Evolutionary conservation across 2,797 vertebrate species (phyloP).

Genomic region (Myripristis murdjan): DNA sequence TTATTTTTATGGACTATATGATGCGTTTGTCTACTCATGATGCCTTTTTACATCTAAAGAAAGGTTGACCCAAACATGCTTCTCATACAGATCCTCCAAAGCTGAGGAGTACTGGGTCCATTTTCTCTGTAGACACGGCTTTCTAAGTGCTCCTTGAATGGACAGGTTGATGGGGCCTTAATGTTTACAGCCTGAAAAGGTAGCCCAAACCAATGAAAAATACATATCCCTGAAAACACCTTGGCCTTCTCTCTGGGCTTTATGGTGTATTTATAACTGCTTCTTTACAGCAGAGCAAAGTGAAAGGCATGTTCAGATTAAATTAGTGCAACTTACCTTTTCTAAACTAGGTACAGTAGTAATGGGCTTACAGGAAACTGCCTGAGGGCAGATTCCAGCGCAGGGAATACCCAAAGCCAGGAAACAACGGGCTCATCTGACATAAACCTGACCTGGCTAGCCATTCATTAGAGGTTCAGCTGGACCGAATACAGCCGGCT

Average conservation of each 20-base stretch:
- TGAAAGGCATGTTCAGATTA: slow-evolving; percentile 68
- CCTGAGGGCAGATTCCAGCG: slow-evolving; percentile 58
- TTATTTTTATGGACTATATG: slow-evolving; percentile 30
- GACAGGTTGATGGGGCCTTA: slow-evolving; percentile 64
- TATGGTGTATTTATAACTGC: slow-evolving; percentile 74
- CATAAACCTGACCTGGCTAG: slow-evolving; percentile 43
- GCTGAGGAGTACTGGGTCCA: slow-evolving; percentile 32
- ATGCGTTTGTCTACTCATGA: slow-evolving; percentile 17
- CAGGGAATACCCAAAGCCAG: slow-evolving; percentile 44
- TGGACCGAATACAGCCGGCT: slow-evolving; percentile 10
- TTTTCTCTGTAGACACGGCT: slow-evolving; percentile 57
- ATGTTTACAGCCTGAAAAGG: slow-evolving; percentile 67
- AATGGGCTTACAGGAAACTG: slow-evolving; percentile 47
- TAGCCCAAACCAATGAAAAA: slow-evolving; percentile 75
- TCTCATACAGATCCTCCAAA: slow-evolving; percentile 33
- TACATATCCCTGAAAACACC: slow-evolving; percentile 76
- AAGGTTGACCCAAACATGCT: slow-evolving; percentile 30
- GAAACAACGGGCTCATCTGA: slow-evolving; percentile 46
- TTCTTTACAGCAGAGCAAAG: slow-evolving; percentile 64
- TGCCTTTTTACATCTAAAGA: slow-evolving; percentile 5
- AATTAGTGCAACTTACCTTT: slow-evolving; percentile 59
- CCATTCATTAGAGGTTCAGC: slow-evolving; percentile 31
- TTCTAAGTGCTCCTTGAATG: slow-evolving; percentile 74
- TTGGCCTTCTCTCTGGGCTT: slow-evolving; percentile 60
- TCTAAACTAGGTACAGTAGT: slow-evolving; percentile 51